A percentile compares a stretch with the other conserved stretches of the same genome.
Conservation (phyloP, 2,113 vertebrate species). For the Protobothrops flavoviridis region DNA sequence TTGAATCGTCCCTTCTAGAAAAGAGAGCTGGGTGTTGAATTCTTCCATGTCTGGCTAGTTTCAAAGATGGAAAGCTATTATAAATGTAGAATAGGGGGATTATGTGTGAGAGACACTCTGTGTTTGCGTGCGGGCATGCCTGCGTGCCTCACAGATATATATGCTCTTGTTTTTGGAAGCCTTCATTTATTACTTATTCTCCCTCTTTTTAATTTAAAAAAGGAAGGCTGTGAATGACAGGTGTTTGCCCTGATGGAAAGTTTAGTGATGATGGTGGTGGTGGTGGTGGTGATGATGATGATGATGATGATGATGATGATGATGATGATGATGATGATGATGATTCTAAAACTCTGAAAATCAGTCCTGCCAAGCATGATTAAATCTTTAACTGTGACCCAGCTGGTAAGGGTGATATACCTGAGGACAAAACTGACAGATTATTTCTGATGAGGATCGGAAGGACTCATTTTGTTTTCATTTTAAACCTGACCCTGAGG, state of each 20-base stretch:
- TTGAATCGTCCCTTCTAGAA: slow-evolving; percentile 49
- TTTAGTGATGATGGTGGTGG: neutral
- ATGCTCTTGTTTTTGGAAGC: slow-evolving; percentile 51
- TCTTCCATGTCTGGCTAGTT: slow-evolving; percentile 53
- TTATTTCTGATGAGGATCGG: slow-evolving; percentile 61
- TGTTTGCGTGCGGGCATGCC: neutral
- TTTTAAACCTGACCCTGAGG: slow-evolving; percentile 72
- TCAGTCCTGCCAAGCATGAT: slow-evolving; percentile 49
- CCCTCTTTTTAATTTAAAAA: slow-evolving; percentile 54
- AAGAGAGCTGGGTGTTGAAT: slow-evolving; percentile 51
- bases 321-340: slow-evolving; percentile 32
- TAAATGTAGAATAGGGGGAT: slow-evolving; percentile 47
- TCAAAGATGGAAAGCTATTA: slow-evolving; percentile 46
- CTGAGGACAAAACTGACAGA: slow-evolving; percentile 68
- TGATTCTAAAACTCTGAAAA: slow-evolving; percentile 65
- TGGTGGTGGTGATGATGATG: neutral
- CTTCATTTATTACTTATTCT: slow-evolving; percentile 25
- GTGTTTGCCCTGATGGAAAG: slow-evolving; percentile 58
- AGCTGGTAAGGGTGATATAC: slow-evolving; percentile 61
- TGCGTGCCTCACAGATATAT: neutral
- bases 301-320: neutral
- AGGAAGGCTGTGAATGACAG: slow-evolving; percentile 51
- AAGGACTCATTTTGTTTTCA: slow-evolving; percentile 62
- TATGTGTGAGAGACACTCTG: neutral
- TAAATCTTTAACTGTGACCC: slow-evolving; percentile 62